These are phyloP conservation scores for Metaphire vulgaris DNA, from an alignment of 1,140 invertebrate species.

Conservation along the genomic window DNA sequence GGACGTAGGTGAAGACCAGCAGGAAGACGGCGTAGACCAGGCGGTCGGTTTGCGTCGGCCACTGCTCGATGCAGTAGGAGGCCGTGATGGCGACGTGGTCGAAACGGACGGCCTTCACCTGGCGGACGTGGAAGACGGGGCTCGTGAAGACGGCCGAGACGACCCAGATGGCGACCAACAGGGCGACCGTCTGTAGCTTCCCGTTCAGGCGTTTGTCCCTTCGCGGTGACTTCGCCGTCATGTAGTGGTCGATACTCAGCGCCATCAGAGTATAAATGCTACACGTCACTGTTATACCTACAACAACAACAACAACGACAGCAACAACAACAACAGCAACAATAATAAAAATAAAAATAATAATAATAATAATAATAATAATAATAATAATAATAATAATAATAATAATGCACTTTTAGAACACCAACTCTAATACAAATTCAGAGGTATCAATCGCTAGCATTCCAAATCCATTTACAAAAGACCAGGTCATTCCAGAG, in stretches of 20 bases:
- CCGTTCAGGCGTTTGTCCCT: neutral
- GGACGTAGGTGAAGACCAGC: constrained; percentile 54
- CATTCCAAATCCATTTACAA: too few species aligned
- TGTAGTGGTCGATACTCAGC: neutral
- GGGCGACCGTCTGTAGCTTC: neutral
- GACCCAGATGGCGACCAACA: neutral
- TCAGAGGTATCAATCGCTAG: too few species aligned
- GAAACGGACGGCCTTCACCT: constrained; percentile 16
- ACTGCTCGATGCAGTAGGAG: constrained; percentile 24
- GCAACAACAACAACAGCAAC: too few species aligned
- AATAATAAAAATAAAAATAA: too few species aligned
- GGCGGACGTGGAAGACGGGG: constrained; percentile 20
- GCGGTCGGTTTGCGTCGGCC: constrained; percentile 4
- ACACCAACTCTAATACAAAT: too few species aligned
- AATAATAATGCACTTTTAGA: too few species aligned
- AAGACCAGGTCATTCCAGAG: too few species aligned
- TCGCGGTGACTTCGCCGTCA: neutral
- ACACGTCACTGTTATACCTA: neutral
- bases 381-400: too few species aligned
- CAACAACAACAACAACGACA: neutral
- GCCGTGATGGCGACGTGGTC: constrained; percentile 13
- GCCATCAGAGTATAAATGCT: neutral
- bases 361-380: too few species aligned
- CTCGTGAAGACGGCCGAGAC: constrained; percentile 26
- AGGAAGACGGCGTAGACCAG: constrained; percentile 44